Conservation (phyloP, 2,113 vertebrate species). For the Erythrocercus mccallii region DNA sequence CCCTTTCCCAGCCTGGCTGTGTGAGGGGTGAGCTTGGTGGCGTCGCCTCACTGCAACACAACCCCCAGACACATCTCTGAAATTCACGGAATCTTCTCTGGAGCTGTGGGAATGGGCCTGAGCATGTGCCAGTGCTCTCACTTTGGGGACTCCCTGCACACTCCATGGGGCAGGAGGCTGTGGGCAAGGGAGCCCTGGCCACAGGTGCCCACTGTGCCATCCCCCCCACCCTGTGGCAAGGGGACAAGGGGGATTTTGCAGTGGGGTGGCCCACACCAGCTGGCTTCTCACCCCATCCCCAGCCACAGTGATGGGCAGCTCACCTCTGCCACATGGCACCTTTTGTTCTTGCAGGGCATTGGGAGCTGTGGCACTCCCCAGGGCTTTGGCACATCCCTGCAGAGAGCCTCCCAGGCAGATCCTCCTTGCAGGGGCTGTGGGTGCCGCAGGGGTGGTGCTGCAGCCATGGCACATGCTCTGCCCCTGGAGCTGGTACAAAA, state of each 20-base stretch:
- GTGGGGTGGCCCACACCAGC: not conserved
- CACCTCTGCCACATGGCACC: not conserved
- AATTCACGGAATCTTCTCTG: rapidly evolving
- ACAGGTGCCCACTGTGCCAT: not conserved
- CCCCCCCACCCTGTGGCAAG: rapidly evolving
- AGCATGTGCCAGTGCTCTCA: rapidly evolving
- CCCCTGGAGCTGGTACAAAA: not conserved
- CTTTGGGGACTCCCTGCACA: not conserved
- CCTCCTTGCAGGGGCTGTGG: not conserved
- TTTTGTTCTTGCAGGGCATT: not conserved
- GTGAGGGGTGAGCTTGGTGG: rapidly evolving
- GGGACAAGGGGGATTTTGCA: not conserved
- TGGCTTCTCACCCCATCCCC: not conserved
- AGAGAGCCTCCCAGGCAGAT: not conserved
- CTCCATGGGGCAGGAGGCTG: not conserved
- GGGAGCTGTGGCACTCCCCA: not conserved
- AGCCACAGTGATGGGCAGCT: not conserved
- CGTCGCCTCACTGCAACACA: rapidly evolving
- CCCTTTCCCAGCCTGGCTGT: rapidly evolving
- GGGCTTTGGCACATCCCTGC: not conserved
- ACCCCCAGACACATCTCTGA: not conserved
- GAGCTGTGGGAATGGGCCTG: rapidly evolving
- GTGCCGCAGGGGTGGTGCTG: not conserved
- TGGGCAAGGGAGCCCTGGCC: not conserved
- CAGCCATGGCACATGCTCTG: rapidly evolving